phyloP scores from a whole-genome alignment of 2,113 vertebrate genomes.

The Monarcha castaneiventris region DNA sequence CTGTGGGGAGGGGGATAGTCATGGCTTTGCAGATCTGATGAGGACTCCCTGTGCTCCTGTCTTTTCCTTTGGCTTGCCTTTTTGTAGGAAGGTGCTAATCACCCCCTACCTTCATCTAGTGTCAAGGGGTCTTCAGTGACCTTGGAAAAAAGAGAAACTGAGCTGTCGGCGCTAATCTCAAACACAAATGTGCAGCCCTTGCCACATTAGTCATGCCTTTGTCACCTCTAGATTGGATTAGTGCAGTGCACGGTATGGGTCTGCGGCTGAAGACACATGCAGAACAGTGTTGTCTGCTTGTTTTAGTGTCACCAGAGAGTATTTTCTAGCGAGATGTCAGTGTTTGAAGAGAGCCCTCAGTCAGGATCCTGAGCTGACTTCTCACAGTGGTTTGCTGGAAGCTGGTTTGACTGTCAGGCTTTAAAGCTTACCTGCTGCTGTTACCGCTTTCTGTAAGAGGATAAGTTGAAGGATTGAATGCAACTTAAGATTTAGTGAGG shows the following conservation, averaged over 20 bases:
- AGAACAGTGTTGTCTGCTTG: background rate
- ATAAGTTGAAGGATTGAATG: background rate
- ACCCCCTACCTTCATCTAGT: background rate
- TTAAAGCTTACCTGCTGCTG: constrained; percentile 1
- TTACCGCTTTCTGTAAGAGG: background rate
- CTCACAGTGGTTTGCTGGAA: background rate
- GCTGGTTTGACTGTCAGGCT: background rate
- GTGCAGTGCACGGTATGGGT: background rate
- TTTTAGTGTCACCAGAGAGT: background rate
- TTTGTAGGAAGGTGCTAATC: background rate
- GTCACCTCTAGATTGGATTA: constrained; percentile 47
- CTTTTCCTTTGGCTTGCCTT: background rate
- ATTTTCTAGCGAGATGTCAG: background rate
- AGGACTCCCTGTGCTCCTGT: background rate
- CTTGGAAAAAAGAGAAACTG: background rate
- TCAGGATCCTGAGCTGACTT: constrained; percentile 12
- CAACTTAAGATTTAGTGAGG: background rate
- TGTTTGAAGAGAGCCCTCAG: background rate
- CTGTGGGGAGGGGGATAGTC: background rate
- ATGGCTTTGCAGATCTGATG: background rate
- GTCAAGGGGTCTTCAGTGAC: constrained; percentile 1
- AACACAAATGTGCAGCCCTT: background rate
- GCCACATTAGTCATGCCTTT: constrained; percentile 29
- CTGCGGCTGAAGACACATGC: background rate
- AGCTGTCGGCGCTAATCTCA: background rate